Evolutionary conservation across 1,140 invertebrate genomes (phyloP), one percentile per base, ranked within the genome.

Genomic region (Aphelinus certus): DNA sequence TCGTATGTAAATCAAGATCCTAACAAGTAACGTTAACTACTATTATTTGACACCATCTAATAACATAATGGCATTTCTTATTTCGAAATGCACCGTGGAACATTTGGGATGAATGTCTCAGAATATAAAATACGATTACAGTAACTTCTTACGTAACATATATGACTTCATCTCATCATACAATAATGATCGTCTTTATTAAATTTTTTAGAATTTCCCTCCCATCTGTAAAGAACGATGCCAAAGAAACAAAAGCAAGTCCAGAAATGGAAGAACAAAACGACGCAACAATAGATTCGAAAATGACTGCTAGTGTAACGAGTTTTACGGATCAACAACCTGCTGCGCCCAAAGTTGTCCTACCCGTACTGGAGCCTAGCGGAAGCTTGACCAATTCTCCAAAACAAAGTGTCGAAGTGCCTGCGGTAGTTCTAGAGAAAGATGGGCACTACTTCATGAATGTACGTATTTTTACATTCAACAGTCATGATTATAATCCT

Each of bases 381-480:
- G 78, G 77, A 6, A 85, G 80, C 71, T 82, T 81, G 53, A 80
- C 76, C 3, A 84, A 75, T 73, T 77, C 83, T 67, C 77, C 78
- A 57, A 84, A 84, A 77, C 80, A 82, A 73, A 60, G 69, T 10
- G 47, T 26, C 3, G 76, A 79, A 69, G 63, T 47, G 42, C 67
- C 81, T 79, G 82, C 80, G 66, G 51, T 73, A 66, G 66, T 58
- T 43, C 79, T 83, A 60, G 85, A 86, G 53, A 91, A 91, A 76
- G 92, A 95, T 87, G 95, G 92, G 47, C 90, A 94, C 84, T 94
- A 94, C 85, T 96, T 95, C 85, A 83, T 91, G 71, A 86, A 85
- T 74, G 89, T 89, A 82, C 81, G 83, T 46, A 26, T 26, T 26
- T 26, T 26, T 26, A 26, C 26, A 26, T 26, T 26, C 26, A 26